A percentile compares a stretch with the other conserved stretches of the same genome.
Evolutionary conservation across 2,113 vertebrate genomes (phyloP).

Genomic region (Oreochromis tanganicae): DNA sequence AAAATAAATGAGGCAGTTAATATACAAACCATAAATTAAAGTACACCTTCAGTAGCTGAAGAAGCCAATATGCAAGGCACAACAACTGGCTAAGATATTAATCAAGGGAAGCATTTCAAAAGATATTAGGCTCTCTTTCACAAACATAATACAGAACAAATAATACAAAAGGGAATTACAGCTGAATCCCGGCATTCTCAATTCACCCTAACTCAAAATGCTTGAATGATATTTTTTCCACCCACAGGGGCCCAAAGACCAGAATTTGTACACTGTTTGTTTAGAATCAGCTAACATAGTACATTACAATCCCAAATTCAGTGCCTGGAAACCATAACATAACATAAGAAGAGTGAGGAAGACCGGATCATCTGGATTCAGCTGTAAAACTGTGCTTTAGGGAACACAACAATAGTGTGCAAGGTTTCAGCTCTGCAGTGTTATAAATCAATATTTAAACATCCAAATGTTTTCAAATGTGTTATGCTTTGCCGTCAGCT

Average conservation of each 20-base stretch:
- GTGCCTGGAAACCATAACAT: neutral
- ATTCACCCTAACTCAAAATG: neutral
- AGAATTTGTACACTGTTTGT: neutral
- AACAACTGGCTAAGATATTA: conserved; percentile 10
- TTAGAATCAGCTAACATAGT: neutral
- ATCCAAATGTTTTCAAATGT: neutral
- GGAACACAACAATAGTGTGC: neutral
- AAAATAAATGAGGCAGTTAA: conserved; percentile 17
- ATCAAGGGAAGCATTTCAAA: conserved; percentile 8
- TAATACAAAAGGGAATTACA: neutral
- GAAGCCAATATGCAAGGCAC: conserved; percentile 58
- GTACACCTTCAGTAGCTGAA: conserved; percentile 23
- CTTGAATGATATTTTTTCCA: neutral
- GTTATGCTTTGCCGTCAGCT: neutral
- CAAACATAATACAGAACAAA: neutral
- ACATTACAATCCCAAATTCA: neutral
- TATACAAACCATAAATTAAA: conserved; percentile 18
- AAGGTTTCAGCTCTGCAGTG: neutral
- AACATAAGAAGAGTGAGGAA: neutral
- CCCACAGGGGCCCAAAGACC: neutral
- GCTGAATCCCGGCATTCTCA: conserved; percentile 13
- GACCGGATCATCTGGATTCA: conserved; percentile 1
- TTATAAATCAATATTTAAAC: neutral
- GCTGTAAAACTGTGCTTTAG: neutral
- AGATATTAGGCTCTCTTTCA: conserved; percentile 2